A percentile compares a stretch with the other conserved stretches of the same genome.
Conservation (phyloP, 37 sponge, comb jelly and placozoan genomes). For the Corticium candelabrum region DNA sequence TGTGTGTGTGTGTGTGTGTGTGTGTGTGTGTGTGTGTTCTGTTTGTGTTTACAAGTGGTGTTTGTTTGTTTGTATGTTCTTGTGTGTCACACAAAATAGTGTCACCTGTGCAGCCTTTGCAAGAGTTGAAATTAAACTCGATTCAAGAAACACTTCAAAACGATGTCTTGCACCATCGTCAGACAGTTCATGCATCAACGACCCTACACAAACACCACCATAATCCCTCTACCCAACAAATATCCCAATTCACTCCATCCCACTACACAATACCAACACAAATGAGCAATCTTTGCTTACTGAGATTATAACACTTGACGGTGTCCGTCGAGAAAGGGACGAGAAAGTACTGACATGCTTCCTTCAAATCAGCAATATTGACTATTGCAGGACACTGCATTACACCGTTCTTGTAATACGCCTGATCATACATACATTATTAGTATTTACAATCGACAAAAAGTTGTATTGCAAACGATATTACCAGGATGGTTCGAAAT, state of each 20-base stretch:
- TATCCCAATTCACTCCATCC: no score
- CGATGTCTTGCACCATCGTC: conserved; percentile 82
- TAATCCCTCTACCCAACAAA: no score
- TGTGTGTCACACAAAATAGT: background rate
- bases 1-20: no score
- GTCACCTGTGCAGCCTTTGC: conserved; percentile 64
- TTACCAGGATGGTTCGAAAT: conserved; percentile 1
- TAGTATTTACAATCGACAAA: no score
- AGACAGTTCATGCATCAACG: conserved; percentile 87
- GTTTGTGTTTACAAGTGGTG: no score
- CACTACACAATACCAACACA: background rate
- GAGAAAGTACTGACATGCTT: conserved; percentile 91
- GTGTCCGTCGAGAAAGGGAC: conserved; percentile 84
- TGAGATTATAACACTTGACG: conserved; percentile 55
- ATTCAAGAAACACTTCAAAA: conserved; percentile 63
- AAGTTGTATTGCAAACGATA: no score
- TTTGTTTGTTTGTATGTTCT: no score
- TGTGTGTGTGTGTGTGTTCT: no score
- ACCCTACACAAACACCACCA: conserved; percentile 36
- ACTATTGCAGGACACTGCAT: conserved; percentile 65
- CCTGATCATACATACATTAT: conserved; percentile 20
- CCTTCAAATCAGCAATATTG: conserved; percentile 63
- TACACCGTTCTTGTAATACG: conserved; percentile 63
- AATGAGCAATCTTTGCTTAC: conserved; percentile 21
- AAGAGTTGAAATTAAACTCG: conserved; percentile 58